A percentile compares a stretch with the other conserved stretches of the same genome.
These are phyloP conservation scores for Indri indri DNA, from an alignment of 2,113 vertebrate genomes.

Conservation along the genomic window DNA sequence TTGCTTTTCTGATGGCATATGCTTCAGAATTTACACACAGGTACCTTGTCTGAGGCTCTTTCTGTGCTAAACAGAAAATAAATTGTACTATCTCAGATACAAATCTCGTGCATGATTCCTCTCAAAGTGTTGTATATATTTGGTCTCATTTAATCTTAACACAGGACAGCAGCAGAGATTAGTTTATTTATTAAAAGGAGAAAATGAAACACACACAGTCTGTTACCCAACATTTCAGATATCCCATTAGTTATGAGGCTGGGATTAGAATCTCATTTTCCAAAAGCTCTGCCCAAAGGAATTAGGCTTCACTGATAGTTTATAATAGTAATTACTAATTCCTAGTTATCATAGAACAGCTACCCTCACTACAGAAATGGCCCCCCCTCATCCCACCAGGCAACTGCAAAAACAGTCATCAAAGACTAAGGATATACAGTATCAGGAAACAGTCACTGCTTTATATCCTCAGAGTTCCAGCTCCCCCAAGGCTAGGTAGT, in stretches of 20 bases:
- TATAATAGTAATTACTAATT: not conserved
- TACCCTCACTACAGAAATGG: not conserved
- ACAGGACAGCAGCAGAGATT: not conserved
- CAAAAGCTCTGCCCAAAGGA: not conserved
- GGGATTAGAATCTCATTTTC: conserved; percentile 9
- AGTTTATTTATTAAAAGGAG: not conserved
- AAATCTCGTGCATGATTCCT: not conserved
- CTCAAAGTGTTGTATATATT: not conserved
- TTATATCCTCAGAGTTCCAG: not conserved
- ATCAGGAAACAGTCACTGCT: not conserved
- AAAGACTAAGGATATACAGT: not conserved
- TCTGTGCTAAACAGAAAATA: not conserved
- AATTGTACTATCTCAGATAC: not conserved
- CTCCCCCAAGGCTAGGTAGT: not conserved
- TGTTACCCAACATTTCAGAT: not conserved
- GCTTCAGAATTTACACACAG: not conserved
- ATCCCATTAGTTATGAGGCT: not conserved
- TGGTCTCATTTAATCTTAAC: conserved; percentile 26
- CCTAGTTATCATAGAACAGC: not conserved
- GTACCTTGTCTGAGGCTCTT: not conserved
- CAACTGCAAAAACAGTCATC: not conserved
- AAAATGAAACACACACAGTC: not conserved
- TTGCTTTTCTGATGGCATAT: not conserved
- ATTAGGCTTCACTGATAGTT: not conserved
- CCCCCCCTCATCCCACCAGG: not conserved